Evolutionary conservation across 2,113 vertebrate genomes (phyloP).

Genomic region (Hydrolagus affinis): DNA sequence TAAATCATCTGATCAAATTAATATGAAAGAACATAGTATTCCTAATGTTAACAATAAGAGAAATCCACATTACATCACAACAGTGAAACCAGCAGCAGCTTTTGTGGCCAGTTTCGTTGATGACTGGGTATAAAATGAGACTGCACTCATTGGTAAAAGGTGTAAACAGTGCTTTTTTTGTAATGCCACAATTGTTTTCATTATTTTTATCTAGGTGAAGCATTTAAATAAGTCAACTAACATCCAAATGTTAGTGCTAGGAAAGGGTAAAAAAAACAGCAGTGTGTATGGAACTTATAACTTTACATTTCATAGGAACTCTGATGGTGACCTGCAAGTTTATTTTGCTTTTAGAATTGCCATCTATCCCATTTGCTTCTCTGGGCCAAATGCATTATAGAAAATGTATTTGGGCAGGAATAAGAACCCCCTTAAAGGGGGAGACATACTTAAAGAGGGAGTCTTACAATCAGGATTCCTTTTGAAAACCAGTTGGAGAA

Average conservation of each 20-base stretch:
- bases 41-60: neutral
- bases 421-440: no score
- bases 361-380: constrained; percentile 11
- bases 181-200: constrained; percentile 17
- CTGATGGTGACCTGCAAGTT: neutral
- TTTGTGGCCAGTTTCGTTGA: neutral
- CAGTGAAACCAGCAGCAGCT: neutral
- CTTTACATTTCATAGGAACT: constrained; percentile 4
- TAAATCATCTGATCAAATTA: neutral
- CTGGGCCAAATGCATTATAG: neutral
- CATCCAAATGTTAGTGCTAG: constrained; percentile 1
- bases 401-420: no score
- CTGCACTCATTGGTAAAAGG: constrained; percentile 4
- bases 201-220: constrained; percentile 28
- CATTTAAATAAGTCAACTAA: constrained; percentile 28
- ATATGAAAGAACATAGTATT: neutral
- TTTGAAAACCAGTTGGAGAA: constrained; percentile 8
- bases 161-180: constrained; percentile 13
- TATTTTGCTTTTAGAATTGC: neutral
- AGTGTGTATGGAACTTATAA: neutral
- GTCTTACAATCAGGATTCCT: constrained; percentile 5
- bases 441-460: constrained; percentile 4
- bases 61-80: constrained; percentile 19
- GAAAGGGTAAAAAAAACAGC: constrained; percentile 17
- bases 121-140: constrained; percentile 22